Evolutionary conservation across 2,797 vertebrate genomes (phyloP).

Genomic region (Xyrichtys novacula): DNA sequence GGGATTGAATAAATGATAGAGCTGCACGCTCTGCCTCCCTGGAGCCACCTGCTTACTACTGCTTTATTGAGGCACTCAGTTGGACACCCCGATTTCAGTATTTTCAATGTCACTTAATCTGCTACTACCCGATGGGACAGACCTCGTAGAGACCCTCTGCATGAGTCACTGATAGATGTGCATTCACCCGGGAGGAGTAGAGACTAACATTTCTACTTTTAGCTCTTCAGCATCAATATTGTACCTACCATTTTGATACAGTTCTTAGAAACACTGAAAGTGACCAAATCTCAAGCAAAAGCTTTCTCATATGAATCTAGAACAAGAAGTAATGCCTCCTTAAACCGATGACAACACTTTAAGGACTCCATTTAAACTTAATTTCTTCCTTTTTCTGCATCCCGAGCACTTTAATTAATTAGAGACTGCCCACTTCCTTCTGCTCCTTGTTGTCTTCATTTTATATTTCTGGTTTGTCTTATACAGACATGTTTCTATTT

Average conservation of each 20-base stretch:
- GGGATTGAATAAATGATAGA: background rate
- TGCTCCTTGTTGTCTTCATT: background rate
- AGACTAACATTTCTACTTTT: background rate
- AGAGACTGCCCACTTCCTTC: background rate
- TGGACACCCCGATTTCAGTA: background rate
- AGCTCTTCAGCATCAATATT: too few species aligned
- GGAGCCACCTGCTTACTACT: background rate
- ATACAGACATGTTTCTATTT: background rate
- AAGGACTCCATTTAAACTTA: background rate
- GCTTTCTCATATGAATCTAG: too few species aligned
- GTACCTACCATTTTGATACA: background rate
- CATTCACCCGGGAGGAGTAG: background rate
- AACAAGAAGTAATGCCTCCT: background rate
- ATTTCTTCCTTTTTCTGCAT: background rate
- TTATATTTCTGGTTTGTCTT: background rate
- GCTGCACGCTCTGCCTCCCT: background rate
- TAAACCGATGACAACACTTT: background rate
- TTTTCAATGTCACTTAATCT: background rate
- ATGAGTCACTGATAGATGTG: background rate
- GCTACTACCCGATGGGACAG: background rate
- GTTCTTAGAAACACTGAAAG: too few species aligned
- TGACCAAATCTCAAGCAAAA: background rate
- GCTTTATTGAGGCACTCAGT: too few species aligned
- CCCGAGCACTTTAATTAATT: too few species aligned
- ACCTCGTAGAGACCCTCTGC: background rate